A percentile compares a stretch with the other conserved stretches of the same genome.
Evolutionary conservation across 37 sponge, comb jelly and placozoan species (phyloP).

Genomic region (Ianthella basta): DNA sequence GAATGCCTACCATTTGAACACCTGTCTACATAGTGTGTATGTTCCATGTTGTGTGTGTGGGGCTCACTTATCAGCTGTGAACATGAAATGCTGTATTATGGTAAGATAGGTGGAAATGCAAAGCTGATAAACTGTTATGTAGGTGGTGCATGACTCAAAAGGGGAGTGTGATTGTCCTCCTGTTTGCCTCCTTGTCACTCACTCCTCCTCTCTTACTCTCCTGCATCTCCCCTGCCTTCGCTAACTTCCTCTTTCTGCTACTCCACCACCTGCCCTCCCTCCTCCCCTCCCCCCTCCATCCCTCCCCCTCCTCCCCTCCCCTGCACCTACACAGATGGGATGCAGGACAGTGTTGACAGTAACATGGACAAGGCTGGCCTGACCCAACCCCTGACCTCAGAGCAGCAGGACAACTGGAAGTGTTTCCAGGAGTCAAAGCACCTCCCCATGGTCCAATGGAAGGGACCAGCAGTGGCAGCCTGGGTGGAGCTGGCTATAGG

Average conservation of each 20-base stretch:
- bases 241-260: neutral
- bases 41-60: too few relatives aligned
- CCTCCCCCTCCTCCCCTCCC: neutral
- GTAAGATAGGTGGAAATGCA: too few relatives aligned
- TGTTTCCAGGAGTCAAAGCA: constrained; percentile 46
- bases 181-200: neutral
- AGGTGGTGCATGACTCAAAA: too few relatives aligned
- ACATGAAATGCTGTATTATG: too few relatives aligned
- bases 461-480: constrained; percentile 47
- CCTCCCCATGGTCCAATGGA: constrained; percentile 65
- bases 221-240: neutral
- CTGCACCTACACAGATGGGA: neutral
- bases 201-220: neutral
- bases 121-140: too few relatives aligned
- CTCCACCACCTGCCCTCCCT: neutral
- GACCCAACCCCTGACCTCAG: neutral
- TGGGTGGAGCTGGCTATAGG: constrained; percentile 63
- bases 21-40: too few relatives aligned
- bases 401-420: constrained; percentile 38
- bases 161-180: too few relatives aligned
- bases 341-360: neutral
- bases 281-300: constrained; percentile 5
- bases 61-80: too few relatives aligned
- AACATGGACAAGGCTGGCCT: constrained; percentile 1
- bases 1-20: too few relatives aligned